Evolutionary conservation across 2,797 vertebrate species (phyloP).

Genomic region (Cyprinodon diabolis): DNA sequence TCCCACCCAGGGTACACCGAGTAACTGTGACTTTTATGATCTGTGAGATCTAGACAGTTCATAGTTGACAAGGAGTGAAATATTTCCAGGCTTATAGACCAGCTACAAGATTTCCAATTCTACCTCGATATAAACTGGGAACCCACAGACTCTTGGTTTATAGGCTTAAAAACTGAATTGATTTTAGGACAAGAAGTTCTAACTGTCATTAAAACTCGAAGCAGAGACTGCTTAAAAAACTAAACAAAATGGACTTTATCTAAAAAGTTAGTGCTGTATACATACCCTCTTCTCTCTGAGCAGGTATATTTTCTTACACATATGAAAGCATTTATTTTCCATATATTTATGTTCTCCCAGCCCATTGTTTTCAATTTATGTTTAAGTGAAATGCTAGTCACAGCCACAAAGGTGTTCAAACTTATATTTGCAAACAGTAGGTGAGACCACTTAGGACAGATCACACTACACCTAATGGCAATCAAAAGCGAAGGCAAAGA

Average conservation of each 20-base stretch:
- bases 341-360: neutral
- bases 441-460: neutral
- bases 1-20: neutral
- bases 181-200: neutral
- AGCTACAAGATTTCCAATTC: neutral
- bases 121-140: neutral
- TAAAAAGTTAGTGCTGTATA: neutral
- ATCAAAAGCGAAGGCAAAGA: neutral
- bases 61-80: neutral
- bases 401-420: neutral
- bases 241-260: neutral
- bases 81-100: neutral
- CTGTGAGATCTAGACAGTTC: neutral
- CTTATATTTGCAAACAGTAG: neutral
- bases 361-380: neutral
- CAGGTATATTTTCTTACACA: neutral
- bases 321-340: neutral
- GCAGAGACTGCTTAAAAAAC: neutral
- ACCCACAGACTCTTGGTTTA: neutral
- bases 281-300: neutral
- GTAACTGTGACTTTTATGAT: neutral
- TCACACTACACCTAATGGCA: neutral
- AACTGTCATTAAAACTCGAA: neutral
- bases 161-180: neutral
- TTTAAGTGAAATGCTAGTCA: neutral